These are phyloP conservation scores for Chaitophorus viminalis DNA, from an alignment of 2,888 invertebrate genomes.

Conservation along the genomic window DNA sequence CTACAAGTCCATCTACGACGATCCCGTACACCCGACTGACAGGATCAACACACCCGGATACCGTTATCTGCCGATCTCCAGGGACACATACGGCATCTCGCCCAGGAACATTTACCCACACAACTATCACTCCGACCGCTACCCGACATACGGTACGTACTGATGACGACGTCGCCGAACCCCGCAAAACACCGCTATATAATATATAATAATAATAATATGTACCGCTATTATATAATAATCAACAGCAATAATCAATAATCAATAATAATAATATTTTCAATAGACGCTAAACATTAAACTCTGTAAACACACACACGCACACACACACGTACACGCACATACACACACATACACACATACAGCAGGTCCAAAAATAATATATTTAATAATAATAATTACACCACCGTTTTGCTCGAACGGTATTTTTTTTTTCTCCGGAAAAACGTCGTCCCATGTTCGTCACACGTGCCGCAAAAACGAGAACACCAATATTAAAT, in stretches of 20 bases:
- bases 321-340: not conserved
- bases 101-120: constrained; percentile 88
- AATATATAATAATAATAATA: constrained; percentile 44
- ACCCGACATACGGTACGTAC: constrained; percentile 84
- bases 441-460: too few relatives aligned
- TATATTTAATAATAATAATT: not conserved
- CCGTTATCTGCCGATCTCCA: constrained; percentile 90
- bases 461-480: too few relatives aligned
- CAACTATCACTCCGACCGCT: constrained; percentile 77
- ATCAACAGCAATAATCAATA: constrained; percentile 8
- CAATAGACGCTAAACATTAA: not conserved
- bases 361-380: not conserved
- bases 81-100: constrained; percentile 89
- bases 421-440: not conserved
- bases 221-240: constrained; percentile 48
- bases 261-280: constrained; percentile 21
- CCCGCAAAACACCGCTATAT: constrained; percentile 46
- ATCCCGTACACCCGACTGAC: constrained; percentile 82
- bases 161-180: constrained; percentile 58
- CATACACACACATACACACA: too few relatives aligned
- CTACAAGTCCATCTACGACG: constrained; percentile 88
- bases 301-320: not conserved
- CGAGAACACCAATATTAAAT: too few relatives aligned
- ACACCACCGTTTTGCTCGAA: not conserved
- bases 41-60: constrained; percentile 88